Base-by-base conservation (phyloP, 2,888 invertebrate genomes). In the Leucozona laternaria region DNA sequence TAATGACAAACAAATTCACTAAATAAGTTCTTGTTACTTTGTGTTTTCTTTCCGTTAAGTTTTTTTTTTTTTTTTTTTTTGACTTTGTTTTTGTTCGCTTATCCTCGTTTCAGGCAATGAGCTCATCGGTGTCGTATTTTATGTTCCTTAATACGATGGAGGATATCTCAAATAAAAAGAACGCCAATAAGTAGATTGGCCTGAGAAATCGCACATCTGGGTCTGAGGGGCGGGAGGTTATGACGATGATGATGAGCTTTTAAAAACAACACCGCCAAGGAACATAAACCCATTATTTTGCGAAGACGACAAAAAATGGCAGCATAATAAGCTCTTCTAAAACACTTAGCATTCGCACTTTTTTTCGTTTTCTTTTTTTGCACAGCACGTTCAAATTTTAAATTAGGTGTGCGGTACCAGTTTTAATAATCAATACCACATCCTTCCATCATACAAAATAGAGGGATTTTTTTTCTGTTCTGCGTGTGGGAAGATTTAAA, bases 121-220 rank as follows among this genome's bases (percentile, higher is more conserved):
- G 77, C 57, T 78, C 82, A 31, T 78, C 78, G 34, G 70, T 86
- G 70, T 86, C 86, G 57, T 86, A 82, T 60, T 86, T 82, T 78
- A 86, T 86, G 82, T 78, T 78, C 73, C 70, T 78, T 34, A 86
- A 86, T 78, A 82, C 86, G 40, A 82, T 82, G 82, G 73, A 86
- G 45, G 73, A 82, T 57, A 80, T 80, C 31, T 72, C 80, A 40
- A 66, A 37, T 45, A 85, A 73, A 68, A 72, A 70, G 60, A 76
- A 76, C 43, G 60, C 64, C 72, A 79, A 58, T 80, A 80, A 80
- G 71, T 76, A 79, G 71, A 84, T 66, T 62, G 64, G 64, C 55
- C 48, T 45, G 40, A 50, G 28, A 37, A 58, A 34, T 43, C 58
- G 20, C 7, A 20, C 28, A 50, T 71, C 37, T 71, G 55, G 43